phyloP scores from a whole-genome alignment of 2,113 vertebrate genomes.

The Progne subis region DNA sequence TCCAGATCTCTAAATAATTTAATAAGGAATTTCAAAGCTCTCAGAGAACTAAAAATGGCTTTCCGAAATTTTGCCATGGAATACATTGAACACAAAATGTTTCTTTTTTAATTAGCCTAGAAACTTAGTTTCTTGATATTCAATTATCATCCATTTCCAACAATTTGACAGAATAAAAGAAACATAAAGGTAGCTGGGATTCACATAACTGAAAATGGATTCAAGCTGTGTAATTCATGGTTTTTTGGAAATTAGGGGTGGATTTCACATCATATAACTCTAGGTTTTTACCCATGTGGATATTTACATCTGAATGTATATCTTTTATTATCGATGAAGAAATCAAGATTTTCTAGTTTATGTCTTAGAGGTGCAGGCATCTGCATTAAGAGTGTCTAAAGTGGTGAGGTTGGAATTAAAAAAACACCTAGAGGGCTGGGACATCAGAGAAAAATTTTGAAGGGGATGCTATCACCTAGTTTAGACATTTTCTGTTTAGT shows the following conservation, averaged over 20 bases:
- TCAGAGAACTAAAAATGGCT: accelerated
- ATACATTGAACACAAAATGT: not conserved
- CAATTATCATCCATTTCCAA: not conserved
- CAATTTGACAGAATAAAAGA: not conserved
- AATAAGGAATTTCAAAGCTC: not conserved
- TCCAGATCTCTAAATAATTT: not conserved
- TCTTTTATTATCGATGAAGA: not conserved
- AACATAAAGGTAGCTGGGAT: accelerated
- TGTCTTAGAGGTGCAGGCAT: not conserved
- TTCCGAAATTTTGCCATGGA: not conserved
- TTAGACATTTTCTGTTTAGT: not conserved
- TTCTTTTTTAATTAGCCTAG: not conserved
- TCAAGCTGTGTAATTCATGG: not conserved
- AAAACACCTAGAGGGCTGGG: accelerated
- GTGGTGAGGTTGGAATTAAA: not conserved
- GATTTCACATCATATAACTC: not conserved
- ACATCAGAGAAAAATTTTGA: not conserved
- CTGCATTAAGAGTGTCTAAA: not conserved
- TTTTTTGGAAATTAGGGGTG: not conserved
- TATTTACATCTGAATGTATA: not conserved
- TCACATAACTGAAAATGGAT: not conserved
- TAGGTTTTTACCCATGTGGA: not conserved
- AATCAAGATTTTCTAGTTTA: not conserved
- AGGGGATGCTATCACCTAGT: not conserved
- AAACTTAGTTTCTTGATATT: not conserved